Percentiles rank a stretch among this genome's conserved stretches.
These are phyloP conservation scores for Zaprionus vittiger DNA, from an alignment of 1,140 invertebrate species.

Conservation along the genomic window DNA sequence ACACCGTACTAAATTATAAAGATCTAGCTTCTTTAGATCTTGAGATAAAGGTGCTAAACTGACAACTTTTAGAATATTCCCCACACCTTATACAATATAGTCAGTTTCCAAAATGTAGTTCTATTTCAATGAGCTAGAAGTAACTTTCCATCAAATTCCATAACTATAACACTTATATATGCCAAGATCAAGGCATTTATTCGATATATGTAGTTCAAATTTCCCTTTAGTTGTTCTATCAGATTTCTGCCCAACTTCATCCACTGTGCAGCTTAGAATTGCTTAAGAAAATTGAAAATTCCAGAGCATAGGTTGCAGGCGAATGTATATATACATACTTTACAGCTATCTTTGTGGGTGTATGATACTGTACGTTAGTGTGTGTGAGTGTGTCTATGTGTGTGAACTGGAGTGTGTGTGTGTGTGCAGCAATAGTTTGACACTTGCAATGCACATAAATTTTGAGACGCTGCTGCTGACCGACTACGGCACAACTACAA, in stretches of 20 bases:
- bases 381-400: constrained; percentile 22
- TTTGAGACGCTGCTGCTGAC: constrained; percentile 58
- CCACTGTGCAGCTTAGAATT: constrained; percentile 28
- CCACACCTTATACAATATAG: background rate
- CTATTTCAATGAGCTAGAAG: background rate
- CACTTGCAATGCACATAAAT: constrained; percentile 82
- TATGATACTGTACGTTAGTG: constrained; percentile 22
- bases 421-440: constrained; percentile 71
- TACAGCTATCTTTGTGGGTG: constrained; percentile 9
- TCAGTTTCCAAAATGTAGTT: background rate
- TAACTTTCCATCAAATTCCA: background rate
- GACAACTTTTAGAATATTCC: background rate
- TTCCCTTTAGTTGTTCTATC: background rate
- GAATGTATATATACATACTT: constrained; percentile 39
- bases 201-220: background rate
- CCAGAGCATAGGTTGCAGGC: constrained; percentile 48
- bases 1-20: background rate
- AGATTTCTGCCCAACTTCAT: background rate
- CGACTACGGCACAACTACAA: constrained; percentile 31
- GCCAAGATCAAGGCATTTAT: background rate
- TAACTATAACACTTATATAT: no score
- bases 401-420: constrained; percentile 14
- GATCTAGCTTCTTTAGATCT: background rate
- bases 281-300: constrained; percentile 80
- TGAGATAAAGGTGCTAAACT: background rate